Percentiles rank a stretch among this genome's conserved stretches.
Conservation (phyloP, 2,113 vertebrate species). For the Neoarius graeffei region DNA sequence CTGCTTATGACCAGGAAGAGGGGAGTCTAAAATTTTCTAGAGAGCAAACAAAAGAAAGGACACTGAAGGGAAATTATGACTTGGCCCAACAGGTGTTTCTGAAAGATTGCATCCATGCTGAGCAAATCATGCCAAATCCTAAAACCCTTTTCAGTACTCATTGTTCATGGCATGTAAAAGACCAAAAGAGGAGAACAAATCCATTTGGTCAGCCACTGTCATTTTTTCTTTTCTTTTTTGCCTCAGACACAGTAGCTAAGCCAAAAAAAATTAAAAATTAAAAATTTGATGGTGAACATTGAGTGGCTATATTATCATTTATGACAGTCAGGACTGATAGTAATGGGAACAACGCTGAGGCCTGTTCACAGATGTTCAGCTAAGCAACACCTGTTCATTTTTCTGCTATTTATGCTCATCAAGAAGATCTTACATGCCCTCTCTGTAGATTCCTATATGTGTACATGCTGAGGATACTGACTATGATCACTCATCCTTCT, state of each 20-base stretch:
- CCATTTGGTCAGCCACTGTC: not conserved
- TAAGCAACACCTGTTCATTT: not conserved
- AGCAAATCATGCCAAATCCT: not conserved
- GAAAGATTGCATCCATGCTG: not conserved
- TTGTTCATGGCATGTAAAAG: not conserved
- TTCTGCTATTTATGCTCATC: not conserved
- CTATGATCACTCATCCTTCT: not conserved
- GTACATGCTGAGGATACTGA: not conserved
- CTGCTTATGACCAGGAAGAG: not conserved
- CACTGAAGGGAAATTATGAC: not conserved
- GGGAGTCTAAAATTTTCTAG: not conserved
- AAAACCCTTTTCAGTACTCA: not conserved
- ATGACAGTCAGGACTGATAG: not conserved
- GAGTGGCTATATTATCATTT: not conserved
- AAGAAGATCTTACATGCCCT: not conserved
- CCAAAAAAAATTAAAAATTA: not conserved
- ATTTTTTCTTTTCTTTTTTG: not conserved
- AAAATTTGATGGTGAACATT: not conserved
- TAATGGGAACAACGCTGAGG: not conserved
- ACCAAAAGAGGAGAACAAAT: not conserved
- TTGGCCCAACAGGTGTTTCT: not conserved
- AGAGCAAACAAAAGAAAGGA: not conserved
- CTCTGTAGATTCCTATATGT: not conserved
- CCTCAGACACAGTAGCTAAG: not conserved
- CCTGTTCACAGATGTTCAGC: not conserved